Base-by-base conservation (phyloP, 2,113 vertebrate species). In the Sakesphorus luctuosus region DNA sequence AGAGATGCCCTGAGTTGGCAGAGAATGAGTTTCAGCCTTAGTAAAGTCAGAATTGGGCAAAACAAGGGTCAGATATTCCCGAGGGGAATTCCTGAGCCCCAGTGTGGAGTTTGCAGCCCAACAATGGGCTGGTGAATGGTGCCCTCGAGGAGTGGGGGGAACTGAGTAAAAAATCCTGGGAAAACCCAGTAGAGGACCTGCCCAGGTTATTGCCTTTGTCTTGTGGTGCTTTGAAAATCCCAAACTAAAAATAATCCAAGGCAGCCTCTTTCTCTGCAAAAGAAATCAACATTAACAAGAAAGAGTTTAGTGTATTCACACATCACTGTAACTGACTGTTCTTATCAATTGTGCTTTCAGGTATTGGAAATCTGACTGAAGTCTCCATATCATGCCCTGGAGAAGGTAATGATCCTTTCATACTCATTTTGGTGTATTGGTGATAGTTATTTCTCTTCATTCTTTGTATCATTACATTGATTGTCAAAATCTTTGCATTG, bases 341-440 rank as follows among this genome's bases (percentile, higher is more conserved):
- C 7, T 0, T 91, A 9, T 94, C 26, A 7, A n/a, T 89, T 93
- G 23, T 89, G 7, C 46, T 97, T 96, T 29, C 77, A 96, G 96
- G 66, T 84, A 12, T 9, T 85, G 79, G 87, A 71, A 84, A 69
- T 38, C 25, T 97, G 95, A 96, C 89, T 89, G 89, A 91, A 93
- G 81, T 19, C 58, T 71, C 1, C 68, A 0, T 93, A 75, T 47
- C 36, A 62, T 94, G 84, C 86, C 40, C 94, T 84, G 84, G 61
- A 84, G 93, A 84, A 96, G 83, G 94, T 96, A 88, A 92, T 1
- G 10, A 2, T 24, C 35, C 24, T 69, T 90, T 86, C 40, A 87
- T 80, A 3, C 23, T 76, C 6, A 24, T 80, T 84, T 59, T 44
- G 19, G 49, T 65, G 49, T 35, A 29, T 46, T 61, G 47, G 9